A percentile compares a stretch with the other conserved stretches of the same genome.
phyloP scores from a whole-genome alignment of 2,888 invertebrate genomes.

The Parelbella ahira region DNA sequence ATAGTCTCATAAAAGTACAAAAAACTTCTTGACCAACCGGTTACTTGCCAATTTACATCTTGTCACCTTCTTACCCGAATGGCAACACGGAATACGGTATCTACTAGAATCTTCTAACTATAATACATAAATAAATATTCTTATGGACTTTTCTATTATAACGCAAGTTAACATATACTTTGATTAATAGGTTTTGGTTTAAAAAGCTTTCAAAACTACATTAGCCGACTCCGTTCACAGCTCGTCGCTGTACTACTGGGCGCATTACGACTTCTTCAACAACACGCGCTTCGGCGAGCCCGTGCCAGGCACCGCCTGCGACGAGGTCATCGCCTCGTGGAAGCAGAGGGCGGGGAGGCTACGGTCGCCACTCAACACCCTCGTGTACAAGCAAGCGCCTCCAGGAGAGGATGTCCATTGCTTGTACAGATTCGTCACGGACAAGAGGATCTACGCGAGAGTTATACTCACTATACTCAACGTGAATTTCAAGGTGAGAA shows the following conservation, averaged over 20 bases:
- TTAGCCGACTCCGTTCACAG: slow-evolving; percentile 57
- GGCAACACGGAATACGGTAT: too few species aligned
- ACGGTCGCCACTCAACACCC: slow-evolving; percentile 91
- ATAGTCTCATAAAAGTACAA: too few species aligned
- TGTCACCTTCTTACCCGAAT: too few species aligned
- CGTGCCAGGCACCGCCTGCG: slow-evolving; percentile 89
- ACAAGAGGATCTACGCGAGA: slow-evolving; percentile 89
- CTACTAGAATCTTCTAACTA: too few species aligned
- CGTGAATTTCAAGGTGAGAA: slow-evolving; percentile 87
- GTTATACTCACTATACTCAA: slow-evolving; percentile 88
- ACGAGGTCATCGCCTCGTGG: slow-evolving; percentile 94
- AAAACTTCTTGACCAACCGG: too few species aligned
- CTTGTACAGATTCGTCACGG: slow-evolving; percentile 91
- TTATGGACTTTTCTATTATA: too few species aligned
- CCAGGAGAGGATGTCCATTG: slow-evolving; percentile 88
- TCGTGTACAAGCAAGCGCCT: slow-evolving; percentile 90
- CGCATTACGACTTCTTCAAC: slow-evolving; percentile 96
- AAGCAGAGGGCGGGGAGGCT: slow-evolving; percentile 87
- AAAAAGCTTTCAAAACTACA: too few species aligned
- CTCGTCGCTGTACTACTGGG: slow-evolving; percentile 96
- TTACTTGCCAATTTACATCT: too few species aligned
- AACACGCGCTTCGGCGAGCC: slow-evolving; percentile 92
- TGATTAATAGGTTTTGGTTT: too few species aligned
- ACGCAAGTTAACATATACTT: too few species aligned
- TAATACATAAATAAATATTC: too few species aligned